These are phyloP conservation scores for Glyptemys insculpta DNA, from an alignment of 2,797 vertebrate genomes.

Conservation along the genomic window DNA sequence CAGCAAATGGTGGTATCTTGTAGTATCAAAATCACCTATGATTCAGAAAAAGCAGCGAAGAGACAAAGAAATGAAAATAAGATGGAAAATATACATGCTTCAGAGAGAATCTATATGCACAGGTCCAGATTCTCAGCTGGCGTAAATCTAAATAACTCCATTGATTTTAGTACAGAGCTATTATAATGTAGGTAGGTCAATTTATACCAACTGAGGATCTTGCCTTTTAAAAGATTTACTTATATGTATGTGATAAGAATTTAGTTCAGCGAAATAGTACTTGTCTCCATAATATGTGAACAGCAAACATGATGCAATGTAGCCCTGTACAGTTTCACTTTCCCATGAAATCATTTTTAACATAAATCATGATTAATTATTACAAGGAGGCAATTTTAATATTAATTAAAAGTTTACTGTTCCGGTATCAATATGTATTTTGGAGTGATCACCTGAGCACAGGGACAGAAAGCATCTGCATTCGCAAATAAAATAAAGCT, in stretches of 20 bases:
- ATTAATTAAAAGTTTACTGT: slow-evolving; percentile 60
- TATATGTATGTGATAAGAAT: background rate
- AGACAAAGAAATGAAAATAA: background rate
- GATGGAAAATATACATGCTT: background rate
- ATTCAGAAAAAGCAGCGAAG: background rate
- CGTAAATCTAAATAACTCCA: background rate
- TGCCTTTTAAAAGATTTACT: background rate
- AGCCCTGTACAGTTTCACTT: slow-evolving; percentile 60
- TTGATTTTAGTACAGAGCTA: background rate
- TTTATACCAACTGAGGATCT: background rate
- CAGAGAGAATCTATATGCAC: background rate
- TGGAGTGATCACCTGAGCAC: slow-evolving; percentile 48
- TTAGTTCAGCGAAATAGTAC: slow-evolving; percentile 43
- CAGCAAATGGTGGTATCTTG: background rate
- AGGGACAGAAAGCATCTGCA: slow-evolving; percentile 45
- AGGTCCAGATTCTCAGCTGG: background rate
- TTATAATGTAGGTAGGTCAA: background rate
- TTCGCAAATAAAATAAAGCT: slow-evolving; percentile 58
- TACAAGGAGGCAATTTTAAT: slow-evolving; percentile 56
- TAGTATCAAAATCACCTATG: background rate
- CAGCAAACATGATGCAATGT: slow-evolving; percentile 50
- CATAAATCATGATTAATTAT: slow-evolving; percentile 49
- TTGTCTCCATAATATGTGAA: slow-evolving; percentile 43
- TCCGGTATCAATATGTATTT: slow-evolving; percentile 64
- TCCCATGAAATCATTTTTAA: slow-evolving; percentile 66